These are phyloP conservation scores for Euphydryas editha DNA, from an alignment of 2,888 invertebrate genomes.

Conservation along the genomic window DNA sequence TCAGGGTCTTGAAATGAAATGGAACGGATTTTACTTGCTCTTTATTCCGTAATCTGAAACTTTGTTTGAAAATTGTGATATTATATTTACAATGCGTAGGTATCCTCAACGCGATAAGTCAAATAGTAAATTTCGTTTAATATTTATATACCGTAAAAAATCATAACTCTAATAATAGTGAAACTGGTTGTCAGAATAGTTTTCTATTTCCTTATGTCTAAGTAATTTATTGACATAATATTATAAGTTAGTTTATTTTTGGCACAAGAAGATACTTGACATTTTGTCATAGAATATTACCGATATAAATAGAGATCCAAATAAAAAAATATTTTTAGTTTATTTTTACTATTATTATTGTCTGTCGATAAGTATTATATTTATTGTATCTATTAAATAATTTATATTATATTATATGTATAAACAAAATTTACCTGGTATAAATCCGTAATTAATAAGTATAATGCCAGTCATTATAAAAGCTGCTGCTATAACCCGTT, in stretches of 20 bases:
- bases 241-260: no score
- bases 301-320: not conserved
- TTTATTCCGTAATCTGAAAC: not conserved
- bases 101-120: not conserved
- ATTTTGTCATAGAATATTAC: no score
- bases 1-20: not conserved
- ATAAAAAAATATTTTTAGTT: no score
- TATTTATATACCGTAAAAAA: not conserved
- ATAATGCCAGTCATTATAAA: slow-evolving; percentile 86
- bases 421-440: slow-evolving; percentile 75
- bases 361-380: not conserved
- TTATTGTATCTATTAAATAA: no score
- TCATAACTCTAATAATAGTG: no score
- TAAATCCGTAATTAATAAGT: slow-evolving; percentile 85
- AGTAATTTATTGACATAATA: no score
- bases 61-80: not conserved
- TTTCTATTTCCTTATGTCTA: no score
- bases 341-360: no score
- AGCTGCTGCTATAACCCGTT: slow-evolving; percentile 84
- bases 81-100: no score
- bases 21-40: not conserved
- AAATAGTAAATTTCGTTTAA: not conserved
- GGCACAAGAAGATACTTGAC: no score
- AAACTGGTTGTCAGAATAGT: no score
- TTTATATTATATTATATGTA: not conserved